phyloP scores from a whole-genome alignment of 1,140 invertebrate species.

The Dufourea novaeangliae region DNA sequence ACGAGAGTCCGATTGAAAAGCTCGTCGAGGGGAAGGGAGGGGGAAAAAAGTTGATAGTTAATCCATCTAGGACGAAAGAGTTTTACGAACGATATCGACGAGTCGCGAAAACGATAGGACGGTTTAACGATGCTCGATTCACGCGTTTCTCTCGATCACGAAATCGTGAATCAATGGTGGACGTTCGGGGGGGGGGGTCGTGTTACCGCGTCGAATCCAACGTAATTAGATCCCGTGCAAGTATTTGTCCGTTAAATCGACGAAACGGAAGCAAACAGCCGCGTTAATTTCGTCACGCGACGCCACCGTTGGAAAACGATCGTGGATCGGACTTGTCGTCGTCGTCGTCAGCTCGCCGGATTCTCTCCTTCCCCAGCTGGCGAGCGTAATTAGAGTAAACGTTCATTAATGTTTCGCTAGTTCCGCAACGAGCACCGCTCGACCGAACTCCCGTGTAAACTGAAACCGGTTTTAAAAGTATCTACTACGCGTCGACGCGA shows the following conservation, averaged over 20 bases:
- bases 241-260: constrained; percentile 14
- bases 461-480: constrained; percentile 45
- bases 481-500: constrained; percentile 6
- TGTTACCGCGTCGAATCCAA: not conserved
- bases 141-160: not conserved
- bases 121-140: not conserved
- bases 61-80: not conserved
- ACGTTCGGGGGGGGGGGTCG: no score
- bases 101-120: not conserved
- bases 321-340: constrained; percentile 27
- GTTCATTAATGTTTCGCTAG: constrained; percentile 32
- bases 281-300: constrained; percentile 16
- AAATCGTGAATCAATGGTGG: not conserved
- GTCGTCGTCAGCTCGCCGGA: constrained; percentile 16
- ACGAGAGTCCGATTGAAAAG: not conserved
- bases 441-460: constrained; percentile 5
- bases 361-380: constrained; percentile 23
- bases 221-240: constrained; percentile 9
- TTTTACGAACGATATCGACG: not conserved
- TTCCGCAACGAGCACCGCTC: not conserved
- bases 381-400: constrained; percentile 40
- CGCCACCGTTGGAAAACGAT: not conserved
- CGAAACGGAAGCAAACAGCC: constrained; percentile 11
- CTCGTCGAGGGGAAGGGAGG: no score
- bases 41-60: not conserved